These are phyloP conservation scores for Brachyhypopomus gauderio DNA, from an alignment of 2,113 vertebrate species.

Conservation along the genomic window DNA sequence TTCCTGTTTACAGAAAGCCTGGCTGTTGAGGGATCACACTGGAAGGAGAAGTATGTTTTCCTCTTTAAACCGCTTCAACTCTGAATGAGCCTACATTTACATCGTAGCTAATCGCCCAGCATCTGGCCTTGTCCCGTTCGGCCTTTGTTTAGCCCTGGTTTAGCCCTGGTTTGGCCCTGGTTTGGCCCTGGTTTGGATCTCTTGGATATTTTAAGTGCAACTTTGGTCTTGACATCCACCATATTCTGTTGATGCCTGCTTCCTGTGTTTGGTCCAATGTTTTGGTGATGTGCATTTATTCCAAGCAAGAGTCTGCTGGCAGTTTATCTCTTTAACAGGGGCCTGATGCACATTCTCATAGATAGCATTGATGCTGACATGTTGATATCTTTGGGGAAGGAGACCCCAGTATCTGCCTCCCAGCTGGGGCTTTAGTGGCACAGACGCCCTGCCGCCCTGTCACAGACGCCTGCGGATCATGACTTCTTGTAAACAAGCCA, in stretches of 20 bases:
- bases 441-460: background rate
- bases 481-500: conserved; percentile 36
- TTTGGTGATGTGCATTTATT: conserved; percentile 8
- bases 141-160: background rate
- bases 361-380: conserved; percentile 32
- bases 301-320: background rate
- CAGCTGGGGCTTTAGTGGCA: conserved; percentile 11
- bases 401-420: background rate
- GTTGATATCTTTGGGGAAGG: conserved; percentile 26
- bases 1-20: conserved; percentile 38
- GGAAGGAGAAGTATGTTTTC: background rate
- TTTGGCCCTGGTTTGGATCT: background rate
- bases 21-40: background rate
- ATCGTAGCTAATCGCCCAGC: background rate
- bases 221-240: conserved; percentile 2
- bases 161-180: background rate
- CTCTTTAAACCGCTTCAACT: background rate
- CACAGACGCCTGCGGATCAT: conserved; percentile 16
- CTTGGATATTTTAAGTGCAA: background rate
- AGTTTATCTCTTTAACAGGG: conserved; percentile 12
- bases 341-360: conserved; percentile 28
- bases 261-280: conserved; percentile 11
- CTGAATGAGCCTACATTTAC: background rate
- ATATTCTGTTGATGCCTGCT: background rate
- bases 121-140: background rate